phyloP scores from a whole-genome alignment of 2,113 vertebrate genomes.

The Leucosticte australis region DNA sequence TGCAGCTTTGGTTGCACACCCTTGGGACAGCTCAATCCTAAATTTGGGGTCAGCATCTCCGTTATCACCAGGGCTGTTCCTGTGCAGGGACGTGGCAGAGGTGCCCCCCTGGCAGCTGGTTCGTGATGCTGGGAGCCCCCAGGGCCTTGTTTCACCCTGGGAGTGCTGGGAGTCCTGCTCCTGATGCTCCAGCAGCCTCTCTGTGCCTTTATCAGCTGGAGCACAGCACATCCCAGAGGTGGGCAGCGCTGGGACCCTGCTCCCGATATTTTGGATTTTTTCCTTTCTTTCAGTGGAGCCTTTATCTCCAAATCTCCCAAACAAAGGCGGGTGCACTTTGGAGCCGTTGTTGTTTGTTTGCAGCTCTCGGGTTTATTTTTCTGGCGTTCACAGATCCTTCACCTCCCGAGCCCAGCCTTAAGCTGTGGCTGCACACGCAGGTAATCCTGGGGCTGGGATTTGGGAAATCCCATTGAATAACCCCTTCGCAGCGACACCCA shows the following conservation, averaged over 20 bases:
- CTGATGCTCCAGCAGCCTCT: not conserved
- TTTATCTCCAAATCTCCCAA: not conserved
- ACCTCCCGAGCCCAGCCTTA: not conserved
- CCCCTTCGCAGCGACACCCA: not conserved
- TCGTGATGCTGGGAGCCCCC: rapidly evolving
- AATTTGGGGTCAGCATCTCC: not conserved
- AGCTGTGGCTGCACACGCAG: not conserved
- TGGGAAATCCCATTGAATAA: not conserved
- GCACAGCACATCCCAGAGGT: not conserved
- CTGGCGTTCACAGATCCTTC: not conserved
- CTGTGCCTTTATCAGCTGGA: not conserved
- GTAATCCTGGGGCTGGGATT: not conserved
- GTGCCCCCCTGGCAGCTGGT: not conserved
- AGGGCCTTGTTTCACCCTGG: rapidly evolving
- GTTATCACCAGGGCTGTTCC: rapidly evolving
- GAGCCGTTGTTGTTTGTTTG: not conserved
- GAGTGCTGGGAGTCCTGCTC: rapidly evolving
- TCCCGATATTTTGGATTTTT: not conserved
- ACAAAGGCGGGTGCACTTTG: rapidly evolving
- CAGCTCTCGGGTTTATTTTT: not conserved
- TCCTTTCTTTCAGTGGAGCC: not conserved
- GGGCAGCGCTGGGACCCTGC: not conserved
- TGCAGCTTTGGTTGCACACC: rapidly evolving
- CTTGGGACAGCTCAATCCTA: not conserved
- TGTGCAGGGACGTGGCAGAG: not conserved